phyloP scores from a whole-genome alignment of 1,140 invertebrate genomes.

The Pachyrhynchus sulphureomaculatus region DNA sequence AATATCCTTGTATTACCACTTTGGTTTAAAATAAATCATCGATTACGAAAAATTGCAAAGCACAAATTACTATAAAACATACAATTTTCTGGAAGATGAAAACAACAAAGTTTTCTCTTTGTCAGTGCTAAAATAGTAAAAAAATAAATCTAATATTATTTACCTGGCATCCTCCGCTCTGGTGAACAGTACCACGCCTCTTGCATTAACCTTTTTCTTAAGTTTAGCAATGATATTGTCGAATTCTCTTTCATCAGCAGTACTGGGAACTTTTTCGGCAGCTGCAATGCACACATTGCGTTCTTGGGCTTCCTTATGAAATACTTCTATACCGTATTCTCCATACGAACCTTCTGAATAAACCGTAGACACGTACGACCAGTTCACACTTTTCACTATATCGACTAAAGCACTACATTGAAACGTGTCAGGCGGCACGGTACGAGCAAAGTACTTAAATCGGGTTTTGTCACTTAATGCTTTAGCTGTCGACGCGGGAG shows the following conservation, averaged over 20 bases:
- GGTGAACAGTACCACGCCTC: slow-evolving; percentile 70
- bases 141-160: too few species aligned
- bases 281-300: slow-evolving; percentile 75
- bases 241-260: slow-evolving; percentile 60
- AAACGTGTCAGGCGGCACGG: slow-evolving; percentile 78
- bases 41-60: too few species aligned
- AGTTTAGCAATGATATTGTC: slow-evolving; percentile 64
- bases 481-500: slow-evolving; percentile 77
- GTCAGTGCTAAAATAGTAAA: too few species aligned
- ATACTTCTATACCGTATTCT: slow-evolving; percentile 64
- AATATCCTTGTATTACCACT: too few species aligned
- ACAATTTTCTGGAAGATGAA: too few species aligned
- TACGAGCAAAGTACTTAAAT: slow-evolving; percentile 77
- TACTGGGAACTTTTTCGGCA: slow-evolving; percentile 67
- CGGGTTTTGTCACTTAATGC: slow-evolving; percentile 76
- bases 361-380: slow-evolving; percentile 81
- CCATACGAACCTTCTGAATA: slow-evolving; percentile 73
- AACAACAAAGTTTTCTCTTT: too few species aligned
- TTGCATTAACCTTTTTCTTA: slow-evolving; percentile 61
- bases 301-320: slow-evolving; percentile 65
- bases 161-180: slow-evolving; percentile 66
- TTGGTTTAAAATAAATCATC: too few species aligned
- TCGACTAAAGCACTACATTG: slow-evolving; percentile 77
- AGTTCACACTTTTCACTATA: slow-evolving; percentile 73
- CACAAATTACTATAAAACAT: too few species aligned